Evolutionary conservation across 2,888 invertebrate genomes (phyloP), one percentile per base, ranked within the genome.

Genomic region (Nomada fucata): DNA sequence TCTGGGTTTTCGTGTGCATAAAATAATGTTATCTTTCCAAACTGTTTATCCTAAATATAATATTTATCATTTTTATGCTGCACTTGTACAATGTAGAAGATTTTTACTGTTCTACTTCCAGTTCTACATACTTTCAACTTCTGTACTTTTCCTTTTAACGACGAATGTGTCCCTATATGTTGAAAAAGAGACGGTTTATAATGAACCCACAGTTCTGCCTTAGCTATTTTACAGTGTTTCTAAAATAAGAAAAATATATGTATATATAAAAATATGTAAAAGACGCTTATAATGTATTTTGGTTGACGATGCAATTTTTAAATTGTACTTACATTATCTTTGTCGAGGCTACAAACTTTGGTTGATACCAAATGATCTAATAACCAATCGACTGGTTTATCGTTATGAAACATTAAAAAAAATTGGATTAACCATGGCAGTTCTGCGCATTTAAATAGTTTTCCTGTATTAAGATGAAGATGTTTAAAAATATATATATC

Each of bases 381-480:
- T 9, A 99, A 95, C 99, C 99, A 99, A 92, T 99, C 99, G 0
- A 99, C 98, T 0, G 99, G 99, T 94, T 99, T 98, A 91, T 99
- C 98, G 91, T 96, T 97, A 94, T 98, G 98, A 93, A 99, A 99
- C 96, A 99, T 97, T 92, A 99, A 96, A 90, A 99, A 97, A 94
- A 98, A 99, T 86, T 98, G 97, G 55, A 98, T 96, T 82, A 99
- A 95, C 95, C 97, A 96, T 0, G 97, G 97, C 29, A 99, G 94
- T 91, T 98, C 97, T 0, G 97, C 96, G 23, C 98, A 97, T 91
- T 97, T 97, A 94, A 99, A 98, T 95, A 99, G 95, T 95, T 98
- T 98, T 64, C 96, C 96, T 96, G 91, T 44, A 94, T 94, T 86
- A 86, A 90, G 78, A 89, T 73, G 42, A 77, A 88, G 73, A 44